Evolutionary conservation across 2,888 invertebrate species (phyloP), one percentile per base, ranked within the genome.

Genomic region (Tenthredo amoena): DNA sequence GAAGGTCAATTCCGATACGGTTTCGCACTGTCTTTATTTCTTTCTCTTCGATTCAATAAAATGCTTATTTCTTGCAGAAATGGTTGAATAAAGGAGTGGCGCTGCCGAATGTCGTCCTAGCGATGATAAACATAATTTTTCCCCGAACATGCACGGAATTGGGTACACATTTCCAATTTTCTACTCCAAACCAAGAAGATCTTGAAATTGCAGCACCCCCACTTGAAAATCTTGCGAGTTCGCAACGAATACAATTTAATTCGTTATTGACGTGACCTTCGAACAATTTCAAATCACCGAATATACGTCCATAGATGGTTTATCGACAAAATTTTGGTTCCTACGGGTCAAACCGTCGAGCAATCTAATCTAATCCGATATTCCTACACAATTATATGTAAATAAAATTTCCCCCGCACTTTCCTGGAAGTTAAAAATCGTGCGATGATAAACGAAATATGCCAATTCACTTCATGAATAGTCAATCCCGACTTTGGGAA

Each of bases 61-160:
- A 62, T 18, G 4, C 26, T 79, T 34, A 31, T n/a, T 21, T 40
- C 62, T 26, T 5, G 0, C 37, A 58, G 58, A 37, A 62, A 81
- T 40, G 26, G n/a, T 62, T 40, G 12, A 37, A 62, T 81, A 62
- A 81, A 81, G 81, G 81, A 81, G 81, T 81, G 81, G 81, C 81
- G 40, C 58, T 62, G 34, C 7, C 58, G 7, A 21, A 50, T 62
- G 21, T 62, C n/a, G 34, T 12, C 10, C 37, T 12, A n/a, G 9
- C n/a, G 37, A 37, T 55, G 58, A 81, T 37, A 40, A 62, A 50
- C 40, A 40, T 34, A 37, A 34, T 40, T 37, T 12, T 62, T 40
- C 10, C 12, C 26, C n/a, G 3, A 55, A 58, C 26, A 21, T 62
- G 5, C 5, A 37, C 5, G 40, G 26, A 40, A 62, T 18, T 62